A percentile compares a stretch with the other conserved stretches of the same genome.
Conservation (phyloP, 53 echinoderm and acorn worm species). For the Astropecten irregularis region DNA sequence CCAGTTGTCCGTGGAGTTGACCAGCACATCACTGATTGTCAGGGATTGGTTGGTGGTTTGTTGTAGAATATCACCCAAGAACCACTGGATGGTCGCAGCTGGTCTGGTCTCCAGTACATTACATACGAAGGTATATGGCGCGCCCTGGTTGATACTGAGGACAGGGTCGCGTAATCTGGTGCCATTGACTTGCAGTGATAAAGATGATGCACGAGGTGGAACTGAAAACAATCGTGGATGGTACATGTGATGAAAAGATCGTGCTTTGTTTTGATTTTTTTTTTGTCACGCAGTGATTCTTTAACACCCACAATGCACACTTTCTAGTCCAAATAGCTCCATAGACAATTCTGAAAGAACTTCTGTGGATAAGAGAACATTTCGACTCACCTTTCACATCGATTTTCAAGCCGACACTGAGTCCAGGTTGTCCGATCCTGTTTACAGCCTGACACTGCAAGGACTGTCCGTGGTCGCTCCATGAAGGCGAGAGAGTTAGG, state of each 20-base stretch:
- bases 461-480: not conserved
- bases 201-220: not conserved
- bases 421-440: not conserved
- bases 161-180: no score
- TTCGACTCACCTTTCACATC: conserved; percentile 2
- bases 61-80: not conserved
- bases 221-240: no score
- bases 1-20: not conserved
- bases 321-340: no score
- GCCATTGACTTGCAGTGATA: no score
- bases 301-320: no score
- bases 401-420: not conserved
- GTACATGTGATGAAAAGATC: no score
- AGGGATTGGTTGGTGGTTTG: not conserved
- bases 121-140: not conserved
- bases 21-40: not conserved
- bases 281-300: no score
- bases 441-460: not conserved
- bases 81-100: not conserved
- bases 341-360: no score
- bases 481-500: not conserved
- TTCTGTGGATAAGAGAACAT: not conserved
- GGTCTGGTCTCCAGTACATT: not conserved
- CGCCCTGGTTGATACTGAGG: no score
- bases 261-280: no score